Conservation (phyloP, 2,888 invertebrate genomes). For the Drosophila incognita region DNA sequence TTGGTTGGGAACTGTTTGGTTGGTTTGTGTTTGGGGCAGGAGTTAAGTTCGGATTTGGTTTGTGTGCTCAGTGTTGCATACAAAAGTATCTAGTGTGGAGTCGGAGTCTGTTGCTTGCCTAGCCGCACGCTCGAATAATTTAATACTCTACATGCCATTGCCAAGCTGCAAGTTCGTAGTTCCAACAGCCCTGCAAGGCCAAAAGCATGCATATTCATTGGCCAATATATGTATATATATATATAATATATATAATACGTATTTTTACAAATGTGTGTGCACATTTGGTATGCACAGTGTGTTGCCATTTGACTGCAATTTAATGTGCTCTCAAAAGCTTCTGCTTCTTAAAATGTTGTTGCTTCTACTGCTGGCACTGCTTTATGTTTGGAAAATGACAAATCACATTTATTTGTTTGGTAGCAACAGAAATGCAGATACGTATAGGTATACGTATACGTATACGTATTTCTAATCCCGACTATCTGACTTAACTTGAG, state of each 20-base stretch:
- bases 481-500: constrained; percentile 24
- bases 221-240: constrained; percentile 37
- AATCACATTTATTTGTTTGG: constrained; percentile 81
- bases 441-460: neutral
- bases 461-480: constrained; percentile 5
- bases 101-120: constrained; percentile 50
- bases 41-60: constrained; percentile 45
- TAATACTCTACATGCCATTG: constrained; percentile 55
- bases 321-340: constrained; percentile 69
- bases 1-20: rapidly evolving
- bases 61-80: constrained; percentile 75
- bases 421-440: constrained; percentile 24
- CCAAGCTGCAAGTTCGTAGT: constrained; percentile 11
- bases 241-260: neutral
- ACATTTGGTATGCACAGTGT: constrained; percentile 77
- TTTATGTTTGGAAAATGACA: constrained; percentile 78
- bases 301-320: constrained; percentile 81
- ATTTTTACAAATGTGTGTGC: constrained; percentile 21
- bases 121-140: constrained; percentile 78
- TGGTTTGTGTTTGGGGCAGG: neutral
- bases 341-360: constrained; percentile 27
- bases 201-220: constrained; percentile 59
- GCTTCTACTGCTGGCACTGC: constrained; percentile 15
- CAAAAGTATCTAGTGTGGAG: constrained; percentile 64
- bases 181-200: constrained; percentile 39